Percentiles rank a stretch among this genome's conserved stretches.
phyloP scores from a whole-genome alignment of 1,140 invertebrate genomes.

The Meteorus sp. region DNA sequence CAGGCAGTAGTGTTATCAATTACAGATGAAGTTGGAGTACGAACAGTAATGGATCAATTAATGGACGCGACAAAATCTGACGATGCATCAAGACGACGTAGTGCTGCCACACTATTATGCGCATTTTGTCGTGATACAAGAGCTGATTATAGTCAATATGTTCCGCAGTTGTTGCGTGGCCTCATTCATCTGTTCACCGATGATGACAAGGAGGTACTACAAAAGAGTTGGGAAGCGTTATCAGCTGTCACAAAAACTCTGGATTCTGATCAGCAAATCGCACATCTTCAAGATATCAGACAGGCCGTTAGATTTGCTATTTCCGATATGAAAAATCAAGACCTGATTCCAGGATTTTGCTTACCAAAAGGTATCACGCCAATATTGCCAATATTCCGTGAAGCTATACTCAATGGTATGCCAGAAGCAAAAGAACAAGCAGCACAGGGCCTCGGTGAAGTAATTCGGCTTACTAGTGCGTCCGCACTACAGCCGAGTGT shows the following conservation, averaged over 20 bases:
- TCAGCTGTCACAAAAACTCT: constrained; percentile 88
- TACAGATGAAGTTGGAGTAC: constrained; percentile 82
- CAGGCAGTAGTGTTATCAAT: constrained; percentile 90
- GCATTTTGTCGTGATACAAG: constrained; percentile 88
- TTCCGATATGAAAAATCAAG: constrained; percentile 80
- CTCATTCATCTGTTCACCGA: constrained; percentile 86
- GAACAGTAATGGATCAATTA: constrained; percentile 88
- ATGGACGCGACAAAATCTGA: constrained; percentile 76
- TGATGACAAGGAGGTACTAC: constrained; percentile 77
- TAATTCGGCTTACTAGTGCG: constrained; percentile 84
- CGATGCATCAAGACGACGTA: constrained; percentile 67
- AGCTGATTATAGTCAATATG: constrained; percentile 83
- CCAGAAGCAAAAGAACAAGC: constrained; percentile 95
- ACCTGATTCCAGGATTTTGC: constrained; percentile 91
- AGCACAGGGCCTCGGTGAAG: constrained; percentile 90
- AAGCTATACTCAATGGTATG: constrained; percentile 91
- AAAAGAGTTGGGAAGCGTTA: constrained; percentile 87
- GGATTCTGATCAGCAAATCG: constrained; percentile 77
- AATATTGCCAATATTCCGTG: constrained; percentile 91
- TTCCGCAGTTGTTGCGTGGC: constrained; percentile 85
- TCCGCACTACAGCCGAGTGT: constrained; percentile 91
- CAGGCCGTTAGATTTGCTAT: constrained; percentile 89
- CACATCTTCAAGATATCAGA: constrained; percentile 84
- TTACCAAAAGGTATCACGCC: constrained; percentile 93
- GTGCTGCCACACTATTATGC: constrained; percentile 84